These are phyloP conservation scores for Ormia ochracea DNA, from an alignment of 2,888 invertebrate species.

Conservation along the genomic window DNA sequence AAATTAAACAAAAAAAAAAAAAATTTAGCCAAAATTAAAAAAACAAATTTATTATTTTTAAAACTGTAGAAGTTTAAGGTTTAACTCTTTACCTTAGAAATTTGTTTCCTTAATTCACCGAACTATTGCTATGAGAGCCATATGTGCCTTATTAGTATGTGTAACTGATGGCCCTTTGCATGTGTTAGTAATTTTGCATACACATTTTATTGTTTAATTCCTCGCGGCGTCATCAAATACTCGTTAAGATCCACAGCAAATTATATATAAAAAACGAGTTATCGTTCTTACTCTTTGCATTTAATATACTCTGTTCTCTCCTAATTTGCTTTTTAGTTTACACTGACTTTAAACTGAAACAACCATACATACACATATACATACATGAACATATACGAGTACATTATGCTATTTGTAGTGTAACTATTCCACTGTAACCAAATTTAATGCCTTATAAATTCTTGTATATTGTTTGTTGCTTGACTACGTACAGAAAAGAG, in stretches of 20 bases:
- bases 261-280: conserved; percentile 49
- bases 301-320: neutral
- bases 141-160: conserved; percentile 8
- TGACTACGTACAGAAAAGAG: no score
- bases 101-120: neutral
- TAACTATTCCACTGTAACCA: neutral
- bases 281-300: conserved; percentile 24
- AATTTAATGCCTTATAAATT: conserved; percentile 54
- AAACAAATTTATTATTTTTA: no score
- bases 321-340: neutral
- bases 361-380: neutral
- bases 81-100: no score
- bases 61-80: no score
- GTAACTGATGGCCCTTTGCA: neutral
- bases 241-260: conserved; percentile 67
- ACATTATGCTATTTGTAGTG: neutral
- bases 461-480: neutral
- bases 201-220: conserved; percentile 66
- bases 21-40: no score
- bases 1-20: no score
- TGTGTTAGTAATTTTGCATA: conserved; percentile 43
- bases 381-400: neutral
- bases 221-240: conserved; percentile 70
- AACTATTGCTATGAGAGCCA: no score
- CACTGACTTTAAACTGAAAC: neutral